Evolutionary conservation across 2,888 invertebrate genomes (phyloP), one percentile per base, ranked within the genome.

Genomic region (Heliothis peltigera): DNA sequence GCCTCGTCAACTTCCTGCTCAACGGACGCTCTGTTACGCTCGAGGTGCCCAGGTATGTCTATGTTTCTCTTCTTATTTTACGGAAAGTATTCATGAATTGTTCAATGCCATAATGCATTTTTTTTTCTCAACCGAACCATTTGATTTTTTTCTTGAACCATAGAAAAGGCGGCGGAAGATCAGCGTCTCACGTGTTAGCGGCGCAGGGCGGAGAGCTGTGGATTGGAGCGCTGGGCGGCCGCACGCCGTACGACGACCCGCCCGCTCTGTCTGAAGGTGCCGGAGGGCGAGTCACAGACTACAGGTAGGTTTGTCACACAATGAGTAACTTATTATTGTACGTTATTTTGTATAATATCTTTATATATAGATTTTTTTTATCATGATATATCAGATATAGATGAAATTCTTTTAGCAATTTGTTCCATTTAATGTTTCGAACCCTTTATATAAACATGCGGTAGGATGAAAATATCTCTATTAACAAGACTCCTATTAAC

Each of bases 141-240:
- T 28, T 25, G 6, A 25, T 6, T 25, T 25, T 4, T 25, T 25
- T 3, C 6, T 6, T 6, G 10, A 12, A 2, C 32, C 10, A 35
- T 66, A 95, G 96, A 74, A 98, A 98, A 92, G 96, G 97, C 15
- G 98, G 98, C 1, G 97, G 98, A 0, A 97, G 98, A 88, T 97
- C 98, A 0, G 98, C 98, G 25, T 98, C 98, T 0, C 99, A 99
- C 91, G 96, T 99, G 86, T 88, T 99, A 55, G 98, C 98, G 0
- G 98, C 98, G 10, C 99, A 99, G 81, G 99, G 98, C 0, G 99
- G 99, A 0, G 99, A 99, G 93, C 97, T 99, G 79, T 99, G 98
- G 94, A 98, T 99, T 73, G 99, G 99, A 75, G 98, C 98, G 0
- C 93, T 99, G 46, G 97, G 97, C 25, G 98, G 98, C 0, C 95